Conservation (phyloP, 2,888 invertebrate species). For the Acheta domesticus region DNA sequence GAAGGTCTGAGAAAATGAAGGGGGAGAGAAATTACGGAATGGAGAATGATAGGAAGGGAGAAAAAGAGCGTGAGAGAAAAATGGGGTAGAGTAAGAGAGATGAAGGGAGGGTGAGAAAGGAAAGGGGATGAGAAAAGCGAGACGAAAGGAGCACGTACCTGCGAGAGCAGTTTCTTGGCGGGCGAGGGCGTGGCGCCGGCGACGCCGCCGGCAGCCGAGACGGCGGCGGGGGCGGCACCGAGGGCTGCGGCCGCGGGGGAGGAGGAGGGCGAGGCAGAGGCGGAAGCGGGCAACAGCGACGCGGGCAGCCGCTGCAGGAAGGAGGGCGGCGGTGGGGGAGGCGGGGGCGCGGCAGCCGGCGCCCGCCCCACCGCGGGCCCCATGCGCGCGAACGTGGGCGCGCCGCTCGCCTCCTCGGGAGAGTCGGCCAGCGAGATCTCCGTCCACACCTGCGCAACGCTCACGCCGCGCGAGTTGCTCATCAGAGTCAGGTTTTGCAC, state of each 20-base stretch:
- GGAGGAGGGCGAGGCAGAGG: not conserved
- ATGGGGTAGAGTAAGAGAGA: too few relatives aligned
- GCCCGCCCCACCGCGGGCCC: conserved; percentile 26
- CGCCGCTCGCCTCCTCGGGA: conserved; percentile 31
- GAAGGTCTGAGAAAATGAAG: too few relatives aligned
- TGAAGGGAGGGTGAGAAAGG: too few relatives aligned
- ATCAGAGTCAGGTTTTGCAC: too few relatives aligned
- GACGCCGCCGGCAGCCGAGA: not conserved
- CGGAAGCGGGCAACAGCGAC: not conserved
- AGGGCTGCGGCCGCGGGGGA: not conserved
- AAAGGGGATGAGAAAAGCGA: too few relatives aligned
- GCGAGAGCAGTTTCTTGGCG: not conserved
- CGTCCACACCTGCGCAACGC: conserved; percentile 62
- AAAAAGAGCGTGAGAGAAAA: too few relatives aligned
- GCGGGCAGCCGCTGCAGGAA: not conserved
- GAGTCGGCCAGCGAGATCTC: conserved; percentile 69
- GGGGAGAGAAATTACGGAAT: too few relatives aligned
- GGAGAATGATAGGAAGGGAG: too few relatives aligned
- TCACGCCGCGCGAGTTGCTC: too few relatives aligned
- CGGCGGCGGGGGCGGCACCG: not conserved
- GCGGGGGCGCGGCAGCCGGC: not conserved
- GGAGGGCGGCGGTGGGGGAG: not conserved
- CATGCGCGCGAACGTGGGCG: conserved; percentile 34
- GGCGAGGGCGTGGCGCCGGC: not conserved
- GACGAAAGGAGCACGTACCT: not conserved